phyloP scores from a whole-genome alignment of 2,113 vertebrate genomes.

The Pteronura brasiliensis region DNA sequence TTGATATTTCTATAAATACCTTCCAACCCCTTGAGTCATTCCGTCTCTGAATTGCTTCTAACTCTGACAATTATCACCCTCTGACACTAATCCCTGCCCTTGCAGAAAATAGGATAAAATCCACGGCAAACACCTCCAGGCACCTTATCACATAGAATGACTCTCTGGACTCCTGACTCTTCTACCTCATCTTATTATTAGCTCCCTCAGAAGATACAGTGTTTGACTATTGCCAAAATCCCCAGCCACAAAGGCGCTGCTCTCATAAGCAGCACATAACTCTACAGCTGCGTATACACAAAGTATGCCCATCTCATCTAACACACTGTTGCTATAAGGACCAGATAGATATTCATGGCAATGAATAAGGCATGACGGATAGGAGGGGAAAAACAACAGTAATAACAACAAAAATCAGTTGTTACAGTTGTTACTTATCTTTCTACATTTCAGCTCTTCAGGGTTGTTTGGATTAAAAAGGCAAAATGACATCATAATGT shows the following conservation, averaged over 20 bases:
- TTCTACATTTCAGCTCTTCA: not conserved
- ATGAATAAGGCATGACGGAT: not conserved
- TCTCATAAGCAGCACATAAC: not conserved
- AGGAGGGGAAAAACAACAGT: not conserved
- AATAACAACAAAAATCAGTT: not conserved
- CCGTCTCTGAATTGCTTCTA: not conserved
- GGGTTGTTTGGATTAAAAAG: not conserved
- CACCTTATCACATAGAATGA: not conserved
- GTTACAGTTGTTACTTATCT: not conserved
- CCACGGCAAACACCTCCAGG: not conserved
- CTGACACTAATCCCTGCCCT: not conserved
- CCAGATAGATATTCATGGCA: not conserved
- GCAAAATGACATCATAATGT: not conserved
- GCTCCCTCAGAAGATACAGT: not conserved
- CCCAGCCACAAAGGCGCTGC: not conserved
- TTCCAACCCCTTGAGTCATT: not conserved
- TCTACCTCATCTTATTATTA: not conserved
- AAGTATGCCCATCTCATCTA: not conserved
- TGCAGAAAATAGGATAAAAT: not conserved
- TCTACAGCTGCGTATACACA: not conserved
- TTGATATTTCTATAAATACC: not conserved
- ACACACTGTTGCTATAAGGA: not conserved
- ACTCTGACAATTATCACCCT: not conserved
- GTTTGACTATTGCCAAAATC: not conserved
- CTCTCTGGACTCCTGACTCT: not conserved